Conservation (phyloP, 1,140 invertebrate genomes). For the Drosophila saltans region DNA sequence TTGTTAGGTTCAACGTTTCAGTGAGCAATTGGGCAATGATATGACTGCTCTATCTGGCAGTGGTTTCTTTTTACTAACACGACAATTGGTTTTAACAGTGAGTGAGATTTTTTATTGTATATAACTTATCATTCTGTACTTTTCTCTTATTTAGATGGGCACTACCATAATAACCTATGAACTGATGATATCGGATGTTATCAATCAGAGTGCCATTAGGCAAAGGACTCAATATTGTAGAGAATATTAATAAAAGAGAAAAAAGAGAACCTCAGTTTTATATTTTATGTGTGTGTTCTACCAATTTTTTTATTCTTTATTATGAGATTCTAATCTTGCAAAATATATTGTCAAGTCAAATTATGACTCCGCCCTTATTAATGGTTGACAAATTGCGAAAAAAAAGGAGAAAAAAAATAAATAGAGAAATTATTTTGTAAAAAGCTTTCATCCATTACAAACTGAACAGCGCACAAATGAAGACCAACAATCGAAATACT, state of each 20-base stretch:
- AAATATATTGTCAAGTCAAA: constrained; percentile 12
- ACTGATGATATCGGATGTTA: constrained; percentile 84
- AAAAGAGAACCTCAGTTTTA: neutral
- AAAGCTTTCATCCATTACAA: constrained; percentile 2
- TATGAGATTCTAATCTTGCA: constrained; percentile 6
- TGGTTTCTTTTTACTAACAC: constrained; percentile 87
- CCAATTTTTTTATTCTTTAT: neutral
- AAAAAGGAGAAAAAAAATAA: too few species aligned
- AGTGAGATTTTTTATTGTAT: neutral
- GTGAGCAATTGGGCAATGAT: constrained; percentile 85
- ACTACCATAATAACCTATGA: constrained; percentile 88
- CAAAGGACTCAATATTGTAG: constrained; percentile 74
- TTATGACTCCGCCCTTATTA: constrained; percentile 28
- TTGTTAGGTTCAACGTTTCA: constrained; percentile 84
- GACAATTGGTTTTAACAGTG: constrained; percentile 85
- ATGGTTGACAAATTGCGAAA: constrained; percentile 5
- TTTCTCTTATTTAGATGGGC: constrained; percentile 81
- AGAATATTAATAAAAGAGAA: constrained; percentile 41
- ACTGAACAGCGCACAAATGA: constrained; percentile 46
- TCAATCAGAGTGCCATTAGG: constrained; percentile 72
- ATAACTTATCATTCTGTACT: too few species aligned
- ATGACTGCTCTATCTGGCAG: constrained; percentile 86
- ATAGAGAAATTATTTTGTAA: neutral
- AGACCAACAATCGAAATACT: constrained; percentile 59
- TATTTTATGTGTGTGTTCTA: constrained; percentile 20